Evolutionary conservation across 2,888 invertebrate species (phyloP), one percentile per base, ranked within the genome.

Genomic region (Cosmia pyralina): DNA sequence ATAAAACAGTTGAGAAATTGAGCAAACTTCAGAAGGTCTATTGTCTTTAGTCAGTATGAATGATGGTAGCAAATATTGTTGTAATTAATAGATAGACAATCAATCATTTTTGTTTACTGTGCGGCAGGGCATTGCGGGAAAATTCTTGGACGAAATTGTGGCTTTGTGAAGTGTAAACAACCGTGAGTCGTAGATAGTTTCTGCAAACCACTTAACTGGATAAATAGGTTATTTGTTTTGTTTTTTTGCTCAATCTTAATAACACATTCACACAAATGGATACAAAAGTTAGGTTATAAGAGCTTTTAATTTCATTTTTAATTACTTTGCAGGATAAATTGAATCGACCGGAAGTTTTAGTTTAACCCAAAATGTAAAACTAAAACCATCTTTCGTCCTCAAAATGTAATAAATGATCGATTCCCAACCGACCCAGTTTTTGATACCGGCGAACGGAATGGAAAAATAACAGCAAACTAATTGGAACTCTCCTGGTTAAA

Each of bases 391-490:
- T 72, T 63, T 58, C 80, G 67, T 75, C 73, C 66, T 74, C 76
- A 44, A 82, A 85, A 63, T 76, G 79, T 76, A 74, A 80, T 82
- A 76, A 86, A 79, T 82, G 73, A 91, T 92, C 90, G 89, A 89
- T 92, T 92, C 88, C 87, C 77, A 80, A 88, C 85, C 91, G 93
- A 93, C 93, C 94, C 90, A 93, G 89, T 94, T 86, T 94, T 89
- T 89, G 86, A 88, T 89, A 90, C 84, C 90, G 88, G 79, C 85
- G 91, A 90, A 86, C 88, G 93, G 86, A 95, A 95, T 95, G 91
- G 91, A 96, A 96, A 95, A 96, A 96, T 96, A 95, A 95, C 96
- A 95, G 94, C 94, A 92, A 94, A 93, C 94, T 96, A 96, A 96
- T 96, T 96, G 96, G 95, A 93, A 88, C 90, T 93, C 94, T 94